A percentile compares a stretch with the other conserved stretches of the same genome.
These are phyloP conservation scores for Ormyrus pomaceus DNA, from an alignment of 2,888 invertebrate species.

Conservation along the genomic window DNA sequence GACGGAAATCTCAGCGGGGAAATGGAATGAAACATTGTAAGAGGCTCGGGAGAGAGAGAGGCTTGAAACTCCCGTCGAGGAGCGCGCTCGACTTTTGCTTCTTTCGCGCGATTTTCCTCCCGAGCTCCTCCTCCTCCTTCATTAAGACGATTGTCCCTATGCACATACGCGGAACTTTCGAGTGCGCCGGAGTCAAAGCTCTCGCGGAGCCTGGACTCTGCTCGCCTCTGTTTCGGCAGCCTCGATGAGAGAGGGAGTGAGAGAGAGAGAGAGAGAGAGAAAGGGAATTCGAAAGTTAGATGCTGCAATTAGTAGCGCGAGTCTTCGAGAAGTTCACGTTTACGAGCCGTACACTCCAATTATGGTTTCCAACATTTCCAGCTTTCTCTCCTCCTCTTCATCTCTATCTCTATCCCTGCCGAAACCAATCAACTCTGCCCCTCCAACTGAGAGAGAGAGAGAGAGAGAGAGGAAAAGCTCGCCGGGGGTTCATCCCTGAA, in stretches of 20 bases:
- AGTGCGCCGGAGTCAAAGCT: background rate
- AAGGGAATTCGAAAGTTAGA: conserved; percentile 59
- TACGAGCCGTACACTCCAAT: conserved; percentile 59
- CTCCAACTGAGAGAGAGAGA: conserved; percentile 6
- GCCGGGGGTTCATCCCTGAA: conserved; percentile 7
- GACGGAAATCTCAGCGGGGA: conserved; percentile 49
- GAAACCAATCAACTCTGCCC: conserved; percentile 58
- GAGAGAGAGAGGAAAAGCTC: conserved; percentile 8
- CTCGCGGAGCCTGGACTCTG: background rate
- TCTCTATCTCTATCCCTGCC: conserved; percentile 18
- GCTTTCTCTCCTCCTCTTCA: conserved; percentile 5
- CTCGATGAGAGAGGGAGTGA: background rate
- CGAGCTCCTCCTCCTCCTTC: conserved; percentile 4
- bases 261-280: background rate
- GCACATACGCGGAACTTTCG: background rate
- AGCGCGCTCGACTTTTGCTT: background rate
- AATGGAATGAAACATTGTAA: conserved; percentile 49
- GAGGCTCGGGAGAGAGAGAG: conserved; percentile 3
- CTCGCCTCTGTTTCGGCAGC: background rate
- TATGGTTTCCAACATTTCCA: conserved; percentile 56
- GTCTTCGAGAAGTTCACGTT: conserved; percentile 56
- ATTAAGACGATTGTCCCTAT: conserved; percentile 42
- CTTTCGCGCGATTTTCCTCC: conserved; percentile 1
- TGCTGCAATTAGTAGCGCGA: conserved; percentile 57
- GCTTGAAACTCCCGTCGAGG: conserved; percentile 8